Conservation (phyloP, 2,888 invertebrate genomes). For the Minunthozetes semirufus region DNA sequence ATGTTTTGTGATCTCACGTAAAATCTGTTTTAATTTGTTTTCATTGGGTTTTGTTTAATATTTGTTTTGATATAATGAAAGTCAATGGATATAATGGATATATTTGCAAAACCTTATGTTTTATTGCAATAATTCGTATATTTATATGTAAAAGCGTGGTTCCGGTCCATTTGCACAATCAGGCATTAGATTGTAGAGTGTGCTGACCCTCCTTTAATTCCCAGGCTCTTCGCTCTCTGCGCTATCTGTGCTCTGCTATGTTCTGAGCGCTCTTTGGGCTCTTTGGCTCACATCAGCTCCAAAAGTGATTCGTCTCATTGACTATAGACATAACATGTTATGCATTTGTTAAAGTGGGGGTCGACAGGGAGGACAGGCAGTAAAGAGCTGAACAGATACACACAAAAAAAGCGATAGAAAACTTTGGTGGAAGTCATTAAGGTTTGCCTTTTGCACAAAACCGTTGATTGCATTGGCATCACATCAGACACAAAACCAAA, state of each 20-base stretch:
- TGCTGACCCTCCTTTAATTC: conserved; percentile 20
- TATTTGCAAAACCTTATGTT: conserved; percentile 2
- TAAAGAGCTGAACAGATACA: neutral
- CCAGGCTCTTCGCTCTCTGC: conserved; percentile 11
- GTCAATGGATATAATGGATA: neutral
- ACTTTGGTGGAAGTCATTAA: conserved; percentile 30
- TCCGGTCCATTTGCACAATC: conserved; percentile 28
- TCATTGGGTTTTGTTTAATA: conserved; percentile 11
- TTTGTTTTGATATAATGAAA: neutral
- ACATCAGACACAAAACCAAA: neutral
- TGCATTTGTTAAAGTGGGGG: conserved; percentile 14
- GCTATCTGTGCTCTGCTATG: neutral
- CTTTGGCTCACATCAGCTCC: neutral
- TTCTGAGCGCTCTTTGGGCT: neutral
- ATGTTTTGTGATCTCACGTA: neutral
- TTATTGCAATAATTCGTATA: conserved; percentile 18
- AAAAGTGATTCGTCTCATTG: conserved; percentile 30
- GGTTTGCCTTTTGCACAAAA: conserved; percentile 25
- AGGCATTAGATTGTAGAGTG: conserved; percentile 4
- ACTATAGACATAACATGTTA: conserved; percentile 31
- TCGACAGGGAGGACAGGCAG: neutral
- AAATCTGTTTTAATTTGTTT: conserved; percentile 11
- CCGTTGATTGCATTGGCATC: conserved; percentile 21
- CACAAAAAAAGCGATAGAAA: neutral
- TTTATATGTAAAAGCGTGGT: conserved; percentile 26